Percentiles rank a stretch among this genome's conserved stretches.
These are phyloP conservation scores for Glaucopsyche alexis DNA, from an alignment of 2,888 invertebrate species.

Conservation along the genomic window DNA sequence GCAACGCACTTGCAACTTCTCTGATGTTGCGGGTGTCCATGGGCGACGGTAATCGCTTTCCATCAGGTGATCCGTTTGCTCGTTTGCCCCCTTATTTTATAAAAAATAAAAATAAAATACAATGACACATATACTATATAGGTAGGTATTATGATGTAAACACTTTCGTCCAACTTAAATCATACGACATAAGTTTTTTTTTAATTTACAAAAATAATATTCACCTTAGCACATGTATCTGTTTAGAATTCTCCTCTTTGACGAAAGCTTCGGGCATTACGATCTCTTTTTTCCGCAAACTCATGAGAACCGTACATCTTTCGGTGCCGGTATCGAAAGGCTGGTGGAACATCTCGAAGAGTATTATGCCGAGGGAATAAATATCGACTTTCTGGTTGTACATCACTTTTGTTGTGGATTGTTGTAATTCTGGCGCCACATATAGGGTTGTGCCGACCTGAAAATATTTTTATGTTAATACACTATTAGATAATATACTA, in stretches of 20 bases:
- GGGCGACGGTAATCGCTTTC: too few relatives aligned
- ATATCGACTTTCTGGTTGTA: conserved; percentile 95
- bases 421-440: conserved; percentile 94
- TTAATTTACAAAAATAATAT: too few relatives aligned
- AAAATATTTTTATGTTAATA: conserved; percentile 20
- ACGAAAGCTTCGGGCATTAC: conserved; percentile 85
- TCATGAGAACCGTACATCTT: conserved; percentile 86
- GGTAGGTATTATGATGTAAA: too few relatives aligned
- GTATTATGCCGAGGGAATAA: conserved; percentile 93
- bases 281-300: conserved; percentile 85
- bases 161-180: too few relatives aligned
- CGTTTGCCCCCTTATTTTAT: too few relatives aligned
- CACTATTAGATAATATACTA: too few relatives aligned
- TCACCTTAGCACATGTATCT: conserved; percentile 82
- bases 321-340: conserved; percentile 94
- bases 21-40: too few relatives aligned
- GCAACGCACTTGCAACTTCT: too few relatives aligned
- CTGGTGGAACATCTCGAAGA: conserved; percentile 96
- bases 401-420: conserved; percentile 84
- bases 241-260: conserved; percentile 76
- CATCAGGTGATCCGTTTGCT: too few relatives aligned
- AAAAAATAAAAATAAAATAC: too few relatives aligned
- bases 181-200: too few relatives aligned
- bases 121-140: too few relatives aligned
- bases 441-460: conserved; percentile 96